phyloP scores from a whole-genome alignment of 2,888 invertebrate genomes.

The Ypsolopha sequella region DNA sequence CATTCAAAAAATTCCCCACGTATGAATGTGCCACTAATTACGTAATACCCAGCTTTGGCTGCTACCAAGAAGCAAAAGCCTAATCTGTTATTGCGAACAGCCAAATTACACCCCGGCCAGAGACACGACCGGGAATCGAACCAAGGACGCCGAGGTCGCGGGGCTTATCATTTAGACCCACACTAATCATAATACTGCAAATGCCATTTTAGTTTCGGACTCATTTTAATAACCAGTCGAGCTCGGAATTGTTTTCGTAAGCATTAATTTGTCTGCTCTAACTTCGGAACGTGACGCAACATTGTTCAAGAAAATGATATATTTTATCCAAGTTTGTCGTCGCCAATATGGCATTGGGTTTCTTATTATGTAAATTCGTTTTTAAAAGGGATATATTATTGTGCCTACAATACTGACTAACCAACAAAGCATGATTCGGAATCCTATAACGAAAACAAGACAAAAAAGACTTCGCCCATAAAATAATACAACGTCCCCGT shows the following conservation, averaged over 20 bases:
- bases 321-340: too few species aligned
- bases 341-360: too few species aligned
- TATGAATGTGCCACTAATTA: slow-evolving; percentile 40
- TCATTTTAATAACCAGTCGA: slow-evolving; percentile 53
- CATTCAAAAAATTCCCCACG: slow-evolving; percentile 15
- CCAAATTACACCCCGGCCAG: slow-evolving; percentile 57
- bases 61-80: slow-evolving; percentile 55
- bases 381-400: too few species aligned
- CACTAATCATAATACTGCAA: slow-evolving; percentile 59
- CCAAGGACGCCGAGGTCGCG: slow-evolving; percentile 63
- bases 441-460: neutral
- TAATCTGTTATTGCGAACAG: slow-evolving; percentile 64
- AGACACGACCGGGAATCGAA: slow-evolving; percentile 58
- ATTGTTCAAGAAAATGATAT: slow-evolving; percentile 10
- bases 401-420: too few species aligned
- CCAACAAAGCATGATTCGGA: neutral
- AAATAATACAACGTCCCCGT: neutral
- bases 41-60: slow-evolving; percentile 50
- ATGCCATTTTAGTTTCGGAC: slow-evolving; percentile 61
- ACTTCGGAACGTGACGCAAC: slow-evolving; percentile 32
- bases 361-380: too few species aligned
- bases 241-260: slow-evolving; percentile 31
- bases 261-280: slow-evolving; percentile 43
- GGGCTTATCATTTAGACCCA: slow-evolving; percentile 57
- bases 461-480: neutral